Evolutionary conservation across 1,140 invertebrate genomes (phyloP), one percentile per base, ranked within the genome.

Genomic region (Drosophila equinoxialis): DNA sequence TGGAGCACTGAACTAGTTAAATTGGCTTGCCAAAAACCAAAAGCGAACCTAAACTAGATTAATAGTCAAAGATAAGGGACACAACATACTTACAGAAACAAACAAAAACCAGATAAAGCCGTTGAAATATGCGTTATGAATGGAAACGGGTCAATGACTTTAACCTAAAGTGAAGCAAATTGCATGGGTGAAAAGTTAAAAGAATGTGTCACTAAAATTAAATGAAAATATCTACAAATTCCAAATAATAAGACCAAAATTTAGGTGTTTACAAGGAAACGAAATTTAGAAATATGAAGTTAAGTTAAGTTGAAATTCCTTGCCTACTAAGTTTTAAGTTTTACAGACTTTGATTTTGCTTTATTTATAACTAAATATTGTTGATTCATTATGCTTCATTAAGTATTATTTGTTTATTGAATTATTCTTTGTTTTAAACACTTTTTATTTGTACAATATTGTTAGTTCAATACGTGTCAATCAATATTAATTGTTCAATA

Each of bases 21-120:
- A 74, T 51, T 76, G 41, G 73, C 73, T 64, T 33, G 41, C 39
- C 65, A 55, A 72, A 71, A 59, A 55, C 73, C 45, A 68, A 71
- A 71, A 72, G 11, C 7, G 35, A 37, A 63, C 77, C 82, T 85
- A 78, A 85, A 85, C 83, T 87, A 86, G 83, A 89, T 87, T 87
- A 87, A 83, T 89, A 83, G 70, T 42, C 74, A 59, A 63, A 67
- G 79, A 87, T 87, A 87, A 87, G 80, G 77, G 69, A 64, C 70
- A 39, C 41, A 54, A 58, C 10, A 42, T 51, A 65, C 57, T 57
- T 57, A 33, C 26, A 58, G 17, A 41, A 35, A 64, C 14, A 37
- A 41, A 41, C 17, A 57, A 69, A 60, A 26, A 55, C 72, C 51
- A 63, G 23, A 76, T 26, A 30, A 30, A 41, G 37, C 35, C 59